These are phyloP conservation scores for Euleptes europaea DNA, from an alignment of 2,113 vertebrate genomes.

Conservation along the genomic window DNA sequence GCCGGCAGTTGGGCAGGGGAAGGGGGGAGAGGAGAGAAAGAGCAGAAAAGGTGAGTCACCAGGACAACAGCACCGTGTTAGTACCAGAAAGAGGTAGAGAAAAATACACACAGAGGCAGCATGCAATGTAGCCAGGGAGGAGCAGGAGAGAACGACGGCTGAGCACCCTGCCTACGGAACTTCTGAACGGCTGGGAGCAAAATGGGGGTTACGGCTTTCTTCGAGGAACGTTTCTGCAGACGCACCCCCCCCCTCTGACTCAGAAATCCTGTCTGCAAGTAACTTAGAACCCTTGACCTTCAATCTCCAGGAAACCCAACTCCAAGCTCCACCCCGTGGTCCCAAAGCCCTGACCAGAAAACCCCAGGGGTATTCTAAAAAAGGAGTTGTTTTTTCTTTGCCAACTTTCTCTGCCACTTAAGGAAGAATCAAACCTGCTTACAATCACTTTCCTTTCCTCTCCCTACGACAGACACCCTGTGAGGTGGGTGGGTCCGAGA, in stretches of 20 bases:
- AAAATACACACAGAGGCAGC: neutral
- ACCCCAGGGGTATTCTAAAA: neutral
- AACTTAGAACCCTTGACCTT: neutral
- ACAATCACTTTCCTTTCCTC: no score
- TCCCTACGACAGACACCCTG: no score
- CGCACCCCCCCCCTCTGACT: neutral
- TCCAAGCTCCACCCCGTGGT: neutral
- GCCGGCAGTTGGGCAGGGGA: slow-evolving; percentile 5
- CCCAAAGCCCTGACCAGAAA: neutral
- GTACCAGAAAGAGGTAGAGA: neutral
- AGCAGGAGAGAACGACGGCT: neutral
- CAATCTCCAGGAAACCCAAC: neutral
- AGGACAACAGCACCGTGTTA: slow-evolving; percentile 26
- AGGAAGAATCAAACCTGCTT: no score
- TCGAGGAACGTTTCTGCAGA: neutral
- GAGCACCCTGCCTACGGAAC: neutral
- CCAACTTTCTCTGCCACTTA: no score
- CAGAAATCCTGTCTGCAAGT: neutral
- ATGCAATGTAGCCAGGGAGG: neutral
- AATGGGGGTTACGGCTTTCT: neutral
- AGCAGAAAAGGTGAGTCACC: slow-evolving; percentile 23
- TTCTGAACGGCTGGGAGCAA: neutral
- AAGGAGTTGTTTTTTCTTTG: no score
- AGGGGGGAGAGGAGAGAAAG: slow-evolving; percentile 4
- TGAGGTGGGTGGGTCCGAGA: no score